Conservation (phyloP, 2,113 vertebrate species). For the Entelurus aequoreus region DNA sequence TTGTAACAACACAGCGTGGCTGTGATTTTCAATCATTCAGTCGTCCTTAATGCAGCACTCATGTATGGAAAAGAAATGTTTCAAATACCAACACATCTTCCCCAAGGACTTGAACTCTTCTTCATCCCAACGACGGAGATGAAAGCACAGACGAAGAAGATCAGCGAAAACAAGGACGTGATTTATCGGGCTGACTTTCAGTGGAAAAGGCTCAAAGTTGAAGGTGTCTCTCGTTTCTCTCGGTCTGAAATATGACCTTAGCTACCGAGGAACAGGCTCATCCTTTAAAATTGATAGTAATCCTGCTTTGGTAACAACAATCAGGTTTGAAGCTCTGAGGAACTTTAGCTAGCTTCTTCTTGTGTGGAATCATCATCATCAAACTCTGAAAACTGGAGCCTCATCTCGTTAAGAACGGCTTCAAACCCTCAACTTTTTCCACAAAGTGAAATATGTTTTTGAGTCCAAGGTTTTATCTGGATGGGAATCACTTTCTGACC, state of each 20-base stretch:
- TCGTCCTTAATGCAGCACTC: background rate
- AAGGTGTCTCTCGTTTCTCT: background rate
- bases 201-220: conserved; percentile 3
- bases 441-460: background rate
- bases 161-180: no score
- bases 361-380: no score
- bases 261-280: background rate
- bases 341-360: background rate
- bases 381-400: no score
- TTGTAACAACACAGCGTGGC: background rate
- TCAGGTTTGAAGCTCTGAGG: background rate
- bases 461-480: background rate
- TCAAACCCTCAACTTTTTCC: background rate
- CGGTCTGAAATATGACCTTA: background rate
- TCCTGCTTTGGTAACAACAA: background rate
- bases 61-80: background rate
- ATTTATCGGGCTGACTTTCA: conserved; percentile 5
- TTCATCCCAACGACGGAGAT: background rate
- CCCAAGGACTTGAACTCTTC: background rate
- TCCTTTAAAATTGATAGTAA: background rate
- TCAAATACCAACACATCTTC: background rate
- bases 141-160: background rate
- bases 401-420: no score
- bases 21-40: background rate
- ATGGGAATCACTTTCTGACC: conserved; percentile 14